Base-by-base conservation (phyloP, 1,140 invertebrate species). In the Cydia fagiglandana region DNA sequence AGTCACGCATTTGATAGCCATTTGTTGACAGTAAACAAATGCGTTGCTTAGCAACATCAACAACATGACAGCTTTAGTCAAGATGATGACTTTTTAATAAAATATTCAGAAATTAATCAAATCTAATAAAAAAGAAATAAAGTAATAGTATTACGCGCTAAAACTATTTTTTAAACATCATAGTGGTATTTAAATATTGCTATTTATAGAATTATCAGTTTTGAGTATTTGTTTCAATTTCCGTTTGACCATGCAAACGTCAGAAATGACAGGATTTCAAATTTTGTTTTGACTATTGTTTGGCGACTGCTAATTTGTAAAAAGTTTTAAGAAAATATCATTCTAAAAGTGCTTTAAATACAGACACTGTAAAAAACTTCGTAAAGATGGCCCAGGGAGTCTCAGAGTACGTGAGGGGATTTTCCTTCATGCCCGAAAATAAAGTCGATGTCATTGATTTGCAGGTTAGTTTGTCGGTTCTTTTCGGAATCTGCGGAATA, bases 391-490 rank as follows among this genome's bases (percentile, higher is more conserved):
- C 56, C 24, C 56, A 61, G 20, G 56, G 56, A 12, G 56, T 61
- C n/a, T 61, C 56, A 87, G 73, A 79, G 24, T 84, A 80, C 66
- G 61, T 86, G 3, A 80, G 87, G 77, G 89, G 87, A 64, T 91
- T 90, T 79, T 89, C 87, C 74, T 90, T 81, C 77, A 89, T 87
- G 86, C 79, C 86, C 4, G 81, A 87, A 64, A 83, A 74, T n/a
- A 85, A 85, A 78, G 61, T 84, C 15, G 81, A 84, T 64, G 28
- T 79, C n/a, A 28, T 78, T 13, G 81, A 88, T 75, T 84, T 89
- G 56, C 83, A 91, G 81, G 88, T 84, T 76, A 73, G 75, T 74
- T 50, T 9, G 13, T 10, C 9, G 20, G 68, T 28, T 68, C 15
- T 13, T n/a, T n/a, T n/a, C n/a, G n/a, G n/a, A n/a, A n/a, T n/a